Evolutionary conservation across 2,113 vertebrate species (phyloP).

Genomic region (Peromyscus californicus): DNA sequence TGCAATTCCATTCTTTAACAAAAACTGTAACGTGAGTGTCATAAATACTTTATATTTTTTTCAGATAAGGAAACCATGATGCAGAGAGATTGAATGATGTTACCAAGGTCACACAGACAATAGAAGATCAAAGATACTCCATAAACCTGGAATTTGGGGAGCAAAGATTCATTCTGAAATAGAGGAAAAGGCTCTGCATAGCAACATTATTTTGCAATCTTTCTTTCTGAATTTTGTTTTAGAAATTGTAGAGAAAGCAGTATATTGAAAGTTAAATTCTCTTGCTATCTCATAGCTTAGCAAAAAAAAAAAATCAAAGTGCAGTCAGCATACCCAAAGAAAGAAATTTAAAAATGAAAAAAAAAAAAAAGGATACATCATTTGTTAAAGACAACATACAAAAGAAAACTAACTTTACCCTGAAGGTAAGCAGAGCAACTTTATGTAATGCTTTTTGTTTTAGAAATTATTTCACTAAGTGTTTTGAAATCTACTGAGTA

Average conservation of each 20-base stretch:
- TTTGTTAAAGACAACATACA: background rate
- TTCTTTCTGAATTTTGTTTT: slow-evolving; percentile 37
- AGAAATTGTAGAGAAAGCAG: background rate
- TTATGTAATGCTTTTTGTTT: slow-evolving; percentile 64
- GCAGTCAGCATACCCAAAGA: background rate
- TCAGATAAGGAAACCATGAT: background rate
- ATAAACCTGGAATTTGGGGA: background rate
- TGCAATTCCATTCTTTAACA: background rate
- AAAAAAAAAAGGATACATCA: background rate
- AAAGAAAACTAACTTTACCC: slow-evolving; percentile 32
- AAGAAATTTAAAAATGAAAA: background rate
- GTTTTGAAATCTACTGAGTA: slow-evolving; percentile 61
- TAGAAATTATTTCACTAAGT: slow-evolving; percentile 68
- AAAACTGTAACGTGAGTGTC: background rate
- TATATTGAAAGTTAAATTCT: background rate
- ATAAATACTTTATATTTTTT: background rate
- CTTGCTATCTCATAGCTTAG: background rate
- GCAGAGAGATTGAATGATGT: background rate
- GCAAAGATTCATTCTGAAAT: background rate
- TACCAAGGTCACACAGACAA: background rate
- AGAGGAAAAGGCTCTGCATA: background rate
- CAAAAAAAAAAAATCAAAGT: background rate
- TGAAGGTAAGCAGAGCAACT: background rate
- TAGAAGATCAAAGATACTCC: background rate
- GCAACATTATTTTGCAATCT: background rate